A percentile compares a stretch with the other conserved stretches of the same genome.
phyloP scores from a whole-genome alignment of 2,888 invertebrate species.

The Oscheius onirici region DNA sequence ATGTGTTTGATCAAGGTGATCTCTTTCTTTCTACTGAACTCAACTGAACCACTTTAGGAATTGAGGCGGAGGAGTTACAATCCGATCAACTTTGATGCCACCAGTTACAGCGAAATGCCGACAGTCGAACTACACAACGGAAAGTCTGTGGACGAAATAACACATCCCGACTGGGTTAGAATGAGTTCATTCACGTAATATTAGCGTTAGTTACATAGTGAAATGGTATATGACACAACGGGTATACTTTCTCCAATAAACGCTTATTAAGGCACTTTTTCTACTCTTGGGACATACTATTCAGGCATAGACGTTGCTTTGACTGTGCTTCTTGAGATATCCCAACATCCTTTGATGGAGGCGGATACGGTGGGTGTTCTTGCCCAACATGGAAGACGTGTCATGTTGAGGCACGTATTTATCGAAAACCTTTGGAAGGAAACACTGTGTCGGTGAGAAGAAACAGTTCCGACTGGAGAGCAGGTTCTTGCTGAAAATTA shows the following conservation, averaged over 20 bases:
- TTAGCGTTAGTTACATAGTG: neutral
- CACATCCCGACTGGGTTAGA: slow-evolving; percentile 49
- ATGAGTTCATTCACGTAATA: slow-evolving; percentile 38
- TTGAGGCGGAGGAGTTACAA: slow-evolving; percentile 33
- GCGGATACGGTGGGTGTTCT: neutral
- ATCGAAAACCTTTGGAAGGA: slow-evolving; percentile 17
- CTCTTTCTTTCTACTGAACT: neutral
- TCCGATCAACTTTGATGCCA: slow-evolving; percentile 38
- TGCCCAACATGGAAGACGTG: slow-evolving; percentile 14
- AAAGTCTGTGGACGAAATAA: slow-evolving; percentile 41
- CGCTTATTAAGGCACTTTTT: slow-evolving; percentile 1
- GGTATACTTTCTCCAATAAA: neutral
- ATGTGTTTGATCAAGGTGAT: slow-evolving; percentile 52
- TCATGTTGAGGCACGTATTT: slow-evolving; percentile 8
- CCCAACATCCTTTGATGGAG: too few relatives aligned
- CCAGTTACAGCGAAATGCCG: slow-evolving; percentile 52
- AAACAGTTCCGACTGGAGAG: slow-evolving; percentile 22
- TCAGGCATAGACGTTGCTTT: neutral
- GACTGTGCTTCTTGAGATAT: too few relatives aligned
- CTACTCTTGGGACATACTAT: neutral
- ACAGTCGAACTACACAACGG: slow-evolving; percentile 48
- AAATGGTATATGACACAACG: slow-evolving; percentile 8
- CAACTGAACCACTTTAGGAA: slow-evolving; percentile 33
- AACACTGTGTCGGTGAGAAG: slow-evolving; percentile 26
- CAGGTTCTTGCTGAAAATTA: neutral